These are phyloP conservation scores for Enteromius paludinosus DNA, from an alignment of 2,797 vertebrate genomes.

Conservation along the genomic window DNA sequence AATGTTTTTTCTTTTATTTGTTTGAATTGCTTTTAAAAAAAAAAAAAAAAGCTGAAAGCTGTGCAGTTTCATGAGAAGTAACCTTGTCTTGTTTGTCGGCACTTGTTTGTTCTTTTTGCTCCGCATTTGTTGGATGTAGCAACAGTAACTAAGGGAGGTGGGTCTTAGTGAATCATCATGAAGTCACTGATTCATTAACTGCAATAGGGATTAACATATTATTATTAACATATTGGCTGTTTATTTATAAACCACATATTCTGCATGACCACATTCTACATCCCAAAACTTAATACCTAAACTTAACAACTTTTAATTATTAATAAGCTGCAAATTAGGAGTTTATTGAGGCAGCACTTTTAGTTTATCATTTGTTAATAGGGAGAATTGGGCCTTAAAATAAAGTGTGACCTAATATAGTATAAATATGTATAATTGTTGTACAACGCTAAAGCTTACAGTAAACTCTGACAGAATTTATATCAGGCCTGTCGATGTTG, in stretches of 20 bases:
- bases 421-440: not conserved
- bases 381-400: not conserved
- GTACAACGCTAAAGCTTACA: not conserved
- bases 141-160: not conserved
- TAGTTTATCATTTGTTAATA: too few relatives aligned
- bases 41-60: not conserved
- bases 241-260: too few relatives aligned
- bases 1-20: too few relatives aligned
- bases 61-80: not conserved
- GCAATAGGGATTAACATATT: too few relatives aligned
- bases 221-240: too few relatives aligned
- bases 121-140: not conserved
- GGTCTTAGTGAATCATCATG: not conserved
- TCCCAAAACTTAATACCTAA: too few relatives aligned
- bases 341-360: not conserved
- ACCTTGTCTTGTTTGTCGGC: not conserved
- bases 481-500: not conserved
- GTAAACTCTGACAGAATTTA: not conserved
- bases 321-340: too few relatives aligned
- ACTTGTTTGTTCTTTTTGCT: not conserved
- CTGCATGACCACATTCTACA: too few relatives aligned
- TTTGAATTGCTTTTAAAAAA: too few relatives aligned
- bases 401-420: not conserved
- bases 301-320: too few relatives aligned
- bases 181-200: not conserved